Evolutionary conservation across 2,888 invertebrate genomes (phyloP).

Genomic region (Idaea biselata): DNA sequence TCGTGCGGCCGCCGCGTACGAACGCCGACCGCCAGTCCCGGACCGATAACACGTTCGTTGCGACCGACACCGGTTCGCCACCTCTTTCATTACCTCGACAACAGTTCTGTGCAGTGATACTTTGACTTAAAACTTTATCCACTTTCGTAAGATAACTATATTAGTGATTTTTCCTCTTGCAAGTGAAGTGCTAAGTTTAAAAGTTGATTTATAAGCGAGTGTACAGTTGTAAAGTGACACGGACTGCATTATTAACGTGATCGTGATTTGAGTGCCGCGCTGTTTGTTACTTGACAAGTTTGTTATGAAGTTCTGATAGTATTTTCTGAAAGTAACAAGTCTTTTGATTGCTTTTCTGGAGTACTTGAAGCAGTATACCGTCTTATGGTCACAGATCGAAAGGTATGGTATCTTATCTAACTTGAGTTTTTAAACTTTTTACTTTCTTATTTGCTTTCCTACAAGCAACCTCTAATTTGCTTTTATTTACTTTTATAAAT

Average conservation of each 20-base stretch:
- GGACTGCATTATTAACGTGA: conserved; percentile 39
- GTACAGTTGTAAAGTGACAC: conserved; percentile 53
- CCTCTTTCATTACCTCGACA: conserved; percentile 55
- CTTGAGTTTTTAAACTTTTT: not conserved
- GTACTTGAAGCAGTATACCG: conserved; percentile 28
- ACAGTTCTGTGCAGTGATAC: conserved; percentile 62
- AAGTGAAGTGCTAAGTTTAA: conserved; percentile 64
- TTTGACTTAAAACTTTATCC: conserved; percentile 40
- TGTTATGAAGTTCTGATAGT: conserved; percentile 38
- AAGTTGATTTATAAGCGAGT: conserved; percentile 46
- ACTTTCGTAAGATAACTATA: conserved; percentile 5
- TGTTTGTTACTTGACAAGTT: conserved; percentile 48
- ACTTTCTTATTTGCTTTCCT: conserved; percentile 7
- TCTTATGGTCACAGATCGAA: conserved; percentile 40
- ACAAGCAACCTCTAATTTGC: conserved; percentile 3
- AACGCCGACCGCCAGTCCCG: conserved; percentile 38
- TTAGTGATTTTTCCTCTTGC: conserved; percentile 41
- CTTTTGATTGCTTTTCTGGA: conserved; percentile 34
- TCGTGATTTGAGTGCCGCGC: conserved; percentile 49
- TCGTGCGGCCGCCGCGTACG: conserved; percentile 58
- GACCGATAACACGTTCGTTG: conserved; percentile 4
- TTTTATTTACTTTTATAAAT: conserved; percentile 20
- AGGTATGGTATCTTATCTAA: conserved; percentile 34
- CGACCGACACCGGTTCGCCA: conserved; percentile 26
- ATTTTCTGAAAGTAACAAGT: conserved; percentile 49